Conservation (phyloP, 2,113 vertebrate genomes). For the Ardeotis arabs region DNA sequence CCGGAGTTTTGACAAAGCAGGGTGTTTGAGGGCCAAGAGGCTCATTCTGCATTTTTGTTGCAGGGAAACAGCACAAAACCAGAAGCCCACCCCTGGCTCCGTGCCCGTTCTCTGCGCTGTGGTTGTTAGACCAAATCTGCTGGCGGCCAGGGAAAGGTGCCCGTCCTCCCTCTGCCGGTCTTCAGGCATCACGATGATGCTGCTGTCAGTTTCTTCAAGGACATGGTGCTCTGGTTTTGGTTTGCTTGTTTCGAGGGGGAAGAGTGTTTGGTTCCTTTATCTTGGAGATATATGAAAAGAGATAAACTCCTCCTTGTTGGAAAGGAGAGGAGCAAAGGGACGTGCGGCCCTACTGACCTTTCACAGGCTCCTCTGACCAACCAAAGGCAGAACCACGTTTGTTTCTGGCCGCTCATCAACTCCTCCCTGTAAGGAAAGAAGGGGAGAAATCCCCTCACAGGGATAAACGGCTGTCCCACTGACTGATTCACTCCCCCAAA, state of each 20-base stretch:
- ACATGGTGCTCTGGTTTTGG: fast-evolving
- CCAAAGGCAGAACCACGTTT: not conserved
- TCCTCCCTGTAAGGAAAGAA: fast-evolving
- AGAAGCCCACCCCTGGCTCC: not conserved
- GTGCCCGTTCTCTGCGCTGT: fast-evolving
- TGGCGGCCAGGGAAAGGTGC: fast-evolving
- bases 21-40: fast-evolving
- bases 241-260: not conserved
- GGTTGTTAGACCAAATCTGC: not conserved
- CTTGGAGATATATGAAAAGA: not conserved
- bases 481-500: slow-evolving; percentile 60
- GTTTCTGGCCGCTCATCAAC: not conserved
- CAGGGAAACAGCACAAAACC: not conserved
- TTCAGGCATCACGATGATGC: fast-evolving
- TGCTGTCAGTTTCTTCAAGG: not conserved
- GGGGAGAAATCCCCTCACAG: not conserved
- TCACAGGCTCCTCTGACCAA: too few species aligned
- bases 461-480: slow-evolving; percentile 49
- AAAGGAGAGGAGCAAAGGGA: not conserved
- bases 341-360: not conserved
- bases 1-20: fast-evolving
- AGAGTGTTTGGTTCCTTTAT: not conserved
- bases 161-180: not conserved
- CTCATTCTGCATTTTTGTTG: not conserved
- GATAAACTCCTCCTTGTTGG: too few species aligned